These are phyloP conservation scores for Psittacula derbiana DNA, from an alignment of 2,797 vertebrate genomes.

Conservation along the genomic window DNA sequence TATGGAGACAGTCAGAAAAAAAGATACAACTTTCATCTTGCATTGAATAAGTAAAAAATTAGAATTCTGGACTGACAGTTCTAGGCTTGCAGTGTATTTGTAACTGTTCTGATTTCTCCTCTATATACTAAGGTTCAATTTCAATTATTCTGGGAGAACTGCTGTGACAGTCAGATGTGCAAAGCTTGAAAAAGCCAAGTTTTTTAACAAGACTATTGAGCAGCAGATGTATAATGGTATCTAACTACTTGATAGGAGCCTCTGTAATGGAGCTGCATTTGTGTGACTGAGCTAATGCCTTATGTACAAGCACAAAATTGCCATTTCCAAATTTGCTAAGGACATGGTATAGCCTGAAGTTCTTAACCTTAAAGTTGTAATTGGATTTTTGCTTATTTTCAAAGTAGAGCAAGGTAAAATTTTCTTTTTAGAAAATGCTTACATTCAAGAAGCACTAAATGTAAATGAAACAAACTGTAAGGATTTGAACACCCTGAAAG, in stretches of 20 bases:
- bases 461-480: not conserved
- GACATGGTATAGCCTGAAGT: not conserved
- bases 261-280: not conserved
- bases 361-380: not conserved
- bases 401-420: not conserved
- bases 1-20: not conserved
- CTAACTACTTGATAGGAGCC: not conserved
- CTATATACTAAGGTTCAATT: not conserved
- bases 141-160: not conserved
- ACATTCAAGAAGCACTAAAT: not conserved
- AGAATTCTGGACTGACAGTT: constrained; percentile 27
- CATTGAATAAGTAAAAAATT: not conserved
- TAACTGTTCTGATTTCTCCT: not conserved
- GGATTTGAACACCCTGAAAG: not conserved
- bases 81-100: not conserved
- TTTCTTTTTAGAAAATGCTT: not conserved
- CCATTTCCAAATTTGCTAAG: not conserved
- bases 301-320: not conserved
- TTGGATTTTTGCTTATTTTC: not conserved
- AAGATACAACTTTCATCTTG: constrained; percentile 20
- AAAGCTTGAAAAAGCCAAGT: not conserved
- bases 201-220: not conserved
- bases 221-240: not conserved
- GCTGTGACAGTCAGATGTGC: not conserved
- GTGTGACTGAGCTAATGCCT: not conserved